Percentiles rank a stretch among this genome's conserved stretches.
These are phyloP conservation scores for Gymnocephalus cernua DNA, from an alignment of 2,113 vertebrate species.

Conservation along the genomic window DNA sequence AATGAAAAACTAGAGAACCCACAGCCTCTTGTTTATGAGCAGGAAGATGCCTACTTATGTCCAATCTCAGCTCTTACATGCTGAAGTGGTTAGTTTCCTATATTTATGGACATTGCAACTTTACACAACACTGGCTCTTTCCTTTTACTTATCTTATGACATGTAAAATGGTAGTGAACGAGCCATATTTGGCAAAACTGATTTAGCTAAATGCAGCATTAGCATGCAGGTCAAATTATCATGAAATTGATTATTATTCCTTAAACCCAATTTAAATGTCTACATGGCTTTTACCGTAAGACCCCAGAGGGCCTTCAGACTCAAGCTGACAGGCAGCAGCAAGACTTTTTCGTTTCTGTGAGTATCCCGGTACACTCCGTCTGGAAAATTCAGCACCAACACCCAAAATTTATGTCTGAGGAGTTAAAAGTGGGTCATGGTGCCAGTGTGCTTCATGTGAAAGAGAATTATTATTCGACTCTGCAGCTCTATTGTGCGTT, in stretches of 20 bases:
- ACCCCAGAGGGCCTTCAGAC: not conserved
- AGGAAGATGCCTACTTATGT: not conserved
- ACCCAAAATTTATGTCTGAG: conserved; percentile 40
- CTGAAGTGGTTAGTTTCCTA: not conserved
- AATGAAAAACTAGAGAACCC: not conserved
- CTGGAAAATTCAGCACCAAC: conserved; percentile 9
- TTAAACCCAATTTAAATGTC: not conserved
- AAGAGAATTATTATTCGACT: not conserved
- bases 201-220: conserved; percentile 9
- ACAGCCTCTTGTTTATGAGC: not conserved
- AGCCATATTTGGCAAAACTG: conserved; percentile 18
- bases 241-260: not conserved
- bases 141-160: not conserved
- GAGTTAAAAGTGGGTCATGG: conserved; percentile 75
- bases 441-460: conserved; percentile 60
- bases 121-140: not conserved
- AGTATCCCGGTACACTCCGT: conserved; percentile 1
- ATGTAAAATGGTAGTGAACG: not conserved
- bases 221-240: not conserved
- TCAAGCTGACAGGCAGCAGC: conserved; percentile 1
- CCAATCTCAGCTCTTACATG: not conserved
- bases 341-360: not conserved
- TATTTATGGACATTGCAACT: not conserved
- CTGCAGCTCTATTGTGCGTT: not conserved
- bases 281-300: not conserved